Evolutionary conservation across 2,888 invertebrate species (phyloP), one percentile per base, ranked within the genome.

Genomic region (Prosapia bicincta): DNA sequence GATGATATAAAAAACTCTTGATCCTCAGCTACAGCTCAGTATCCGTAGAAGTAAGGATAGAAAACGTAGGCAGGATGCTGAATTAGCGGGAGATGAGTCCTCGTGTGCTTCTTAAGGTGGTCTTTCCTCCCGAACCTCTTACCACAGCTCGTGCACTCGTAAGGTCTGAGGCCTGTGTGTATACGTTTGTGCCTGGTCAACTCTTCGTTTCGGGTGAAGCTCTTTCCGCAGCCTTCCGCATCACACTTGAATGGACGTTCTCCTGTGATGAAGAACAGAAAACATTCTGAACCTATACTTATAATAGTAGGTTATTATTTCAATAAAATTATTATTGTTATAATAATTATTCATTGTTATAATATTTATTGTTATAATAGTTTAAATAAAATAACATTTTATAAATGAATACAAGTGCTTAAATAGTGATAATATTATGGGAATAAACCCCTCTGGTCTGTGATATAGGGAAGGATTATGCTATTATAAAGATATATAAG

Each of bases 81-180:
- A 15, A 78, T 72, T 20, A 78, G 76, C 0, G 80, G 80, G 1
- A 79, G 43, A 43, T 80, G 80, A 13, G 80, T 80, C 67, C 79
- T 76, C 0, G 93, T 92, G 83, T 98, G 98, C 82, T 98, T 98
- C 85, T 96, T 96, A 76, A 98, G 87, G 84, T 98, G 98, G 84
- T 98, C 98, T 81, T 97, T 92, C 66, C 98, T 88, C 0, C 97
- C 97, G 83, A 98, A 98, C 78, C 93, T 90, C 86, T 98, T 98
- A 3, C 95, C 94, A 83, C 98, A 98, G 23, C 93, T 90, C 0
- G 90, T 87, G 83, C 98, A 98, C 0, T 94, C 90, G 84, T 92
- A 97, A 0, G 97, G 95, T 69, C 95, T 88, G 0, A 95, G 86
- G 0, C 96, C 96, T 0, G 95, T 93, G 84, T 96, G 96, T 69